phyloP scores from a whole-genome alignment of 30 jellyfish, hydroid and myxozoan genomes.

The Sanderia malayensis region DNA sequence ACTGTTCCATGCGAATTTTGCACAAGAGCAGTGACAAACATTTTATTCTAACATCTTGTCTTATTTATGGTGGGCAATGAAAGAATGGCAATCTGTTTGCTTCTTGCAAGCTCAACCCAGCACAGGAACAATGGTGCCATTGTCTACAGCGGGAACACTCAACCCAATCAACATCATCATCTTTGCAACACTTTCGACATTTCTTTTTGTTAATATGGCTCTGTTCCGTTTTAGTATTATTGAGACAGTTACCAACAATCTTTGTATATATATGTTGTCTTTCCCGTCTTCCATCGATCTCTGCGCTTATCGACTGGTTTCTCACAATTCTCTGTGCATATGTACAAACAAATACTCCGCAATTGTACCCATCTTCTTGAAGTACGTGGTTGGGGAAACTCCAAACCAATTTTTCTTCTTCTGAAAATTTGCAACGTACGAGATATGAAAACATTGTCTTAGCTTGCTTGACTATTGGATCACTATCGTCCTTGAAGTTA shows the following conservation, averaged over 20 bases:
- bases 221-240: background rate
- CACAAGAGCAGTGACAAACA: too few relatives aligned
- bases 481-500: background rate
- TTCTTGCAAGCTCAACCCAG: conserved; percentile 8
- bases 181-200: conserved; percentile 1
- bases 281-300: background rate
- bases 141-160: conserved; percentile 18
- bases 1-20: too few relatives aligned
- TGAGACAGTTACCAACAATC: conserved; percentile 8
- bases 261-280: background rate
- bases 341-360: conserved; percentile 51
- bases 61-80: conserved; percentile 1
- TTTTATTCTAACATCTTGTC: too few relatives aligned
- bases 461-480: background rate
- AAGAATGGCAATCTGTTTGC: conserved; percentile 4
- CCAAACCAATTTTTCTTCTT: conserved; percentile 11
- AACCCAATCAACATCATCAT: conserved; percentile 7
- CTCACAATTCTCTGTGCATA: conserved; percentile 14
- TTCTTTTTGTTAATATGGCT: background rate
- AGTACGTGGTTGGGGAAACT: conserved; percentile 36
- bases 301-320: background rate
- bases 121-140: conserved; percentile 19
- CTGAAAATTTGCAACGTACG: background rate
- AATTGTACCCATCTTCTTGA: conserved; percentile 33
- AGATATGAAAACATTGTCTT: conserved; percentile 7